Percentiles rank a stretch among this genome's conserved stretches.
Evolutionary conservation across 2,113 vertebrate species (phyloP).

Genomic region (Steatornis caripensis): DNA sequence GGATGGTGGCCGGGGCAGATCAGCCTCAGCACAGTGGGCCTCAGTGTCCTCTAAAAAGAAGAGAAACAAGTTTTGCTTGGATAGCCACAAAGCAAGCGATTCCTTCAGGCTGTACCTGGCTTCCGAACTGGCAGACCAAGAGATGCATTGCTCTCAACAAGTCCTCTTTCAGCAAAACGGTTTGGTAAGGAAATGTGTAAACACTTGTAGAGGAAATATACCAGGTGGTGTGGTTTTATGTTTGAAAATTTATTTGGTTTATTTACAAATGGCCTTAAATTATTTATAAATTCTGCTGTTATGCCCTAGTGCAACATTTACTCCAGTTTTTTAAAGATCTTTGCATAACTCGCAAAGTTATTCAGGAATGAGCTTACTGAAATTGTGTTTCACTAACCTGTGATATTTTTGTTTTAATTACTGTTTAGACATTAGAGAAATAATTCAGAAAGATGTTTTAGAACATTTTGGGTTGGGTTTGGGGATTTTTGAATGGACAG

Average conservation of each 20-base stretch:
- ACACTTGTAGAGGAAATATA: background rate
- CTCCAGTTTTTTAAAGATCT: background rate
- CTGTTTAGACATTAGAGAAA: background rate
- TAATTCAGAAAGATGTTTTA: background rate
- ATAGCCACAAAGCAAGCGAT: background rate
- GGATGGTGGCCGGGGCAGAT: background rate
- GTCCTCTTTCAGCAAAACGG: no score
- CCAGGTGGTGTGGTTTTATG: rapidly evolving
- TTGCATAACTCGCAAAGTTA: background rate
- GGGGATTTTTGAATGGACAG: background rate
- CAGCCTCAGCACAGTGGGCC: no score
- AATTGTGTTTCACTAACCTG: background rate
- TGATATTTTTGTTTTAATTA: background rate
- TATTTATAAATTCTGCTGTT: background rate
- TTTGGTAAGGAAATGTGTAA: background rate
- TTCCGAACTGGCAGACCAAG: background rate
- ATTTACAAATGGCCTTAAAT: background rate
- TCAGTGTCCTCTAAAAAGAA: background rate
- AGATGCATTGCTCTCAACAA: background rate
- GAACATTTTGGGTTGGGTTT: background rate
- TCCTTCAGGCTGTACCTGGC: background rate
- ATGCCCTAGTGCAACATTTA: background rate
- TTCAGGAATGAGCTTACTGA: background rate
- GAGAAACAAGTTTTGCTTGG: background rate
- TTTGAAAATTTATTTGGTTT: background rate